Base-by-base conservation (phyloP, 64 coral and sea anemone genomes). In the Orbicella faveolata region DNA sequence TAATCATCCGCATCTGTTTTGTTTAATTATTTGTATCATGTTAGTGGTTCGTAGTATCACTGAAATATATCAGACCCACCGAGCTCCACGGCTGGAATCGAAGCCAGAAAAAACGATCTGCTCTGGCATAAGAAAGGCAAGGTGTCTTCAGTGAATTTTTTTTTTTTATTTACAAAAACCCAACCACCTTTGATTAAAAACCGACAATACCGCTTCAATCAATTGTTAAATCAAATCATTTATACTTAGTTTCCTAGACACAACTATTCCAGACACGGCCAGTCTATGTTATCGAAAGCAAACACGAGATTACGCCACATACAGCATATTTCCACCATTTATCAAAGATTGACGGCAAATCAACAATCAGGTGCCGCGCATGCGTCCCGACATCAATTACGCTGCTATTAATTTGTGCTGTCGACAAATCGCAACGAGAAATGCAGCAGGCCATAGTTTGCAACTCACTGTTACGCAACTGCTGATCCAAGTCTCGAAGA, bases 361-460 rank as follows among this genome's bases (percentile, higher is more conserved):
- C 66, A 68, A 35, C 21, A 10, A 2, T 18, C 30, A 17, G 13
- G 34, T 10, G 20, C 36, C 11, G 64, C 82, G 82, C 82, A 85
- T 85, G 82, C 64, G 82, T 51, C 1, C 11, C 55, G 52, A 66
- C 65, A 66, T 66, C 9, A 37, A 53, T 52, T 85, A 48, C 14
- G 12, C 82, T 37, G 39, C 63, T 21, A 85, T 20, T 44, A 30
- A 70, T 66, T 73, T 72, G 11, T n/a, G 44, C 16, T 67, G 62
- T 69, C 80, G 68, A 83, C 61, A 83, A 85, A 48, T 85, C 37
- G 6, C 63, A 52, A 78, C 53, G 63, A 72, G 82, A 85, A 67
- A n/a, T 41, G 5, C 51, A 85, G 3, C 82, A 37, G 44, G 65
- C 33, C 36, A 48, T 19, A 41, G 35, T 25, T 70, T 70, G 67